Base-by-base conservation (phyloP, 2,113 vertebrate genomes). In the Thomomys bottae region DNA sequence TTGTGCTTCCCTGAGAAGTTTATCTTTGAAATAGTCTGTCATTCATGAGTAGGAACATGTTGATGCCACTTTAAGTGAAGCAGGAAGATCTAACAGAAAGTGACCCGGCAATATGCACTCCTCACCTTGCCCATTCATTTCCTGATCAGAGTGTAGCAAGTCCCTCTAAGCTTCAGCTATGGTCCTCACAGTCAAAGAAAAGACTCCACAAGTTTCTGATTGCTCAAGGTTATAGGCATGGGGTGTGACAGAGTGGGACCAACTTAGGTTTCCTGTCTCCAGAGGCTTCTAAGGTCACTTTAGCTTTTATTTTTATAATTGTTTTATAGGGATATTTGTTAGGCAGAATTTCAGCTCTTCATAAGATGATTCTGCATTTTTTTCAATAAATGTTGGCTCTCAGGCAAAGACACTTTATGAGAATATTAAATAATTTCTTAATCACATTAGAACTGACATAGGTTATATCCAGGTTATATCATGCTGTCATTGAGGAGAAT, bases 241-340 rank as follows among this genome's bases (percentile, higher is more conserved):
- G 12, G 63, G 4, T 3, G 4, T 5, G 7, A 15, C 17, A 17
- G 1, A 72, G 17, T 0, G 42, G 3, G 28, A 59, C 0, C 21
- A 54, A 38, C 26, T 23, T 6, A 21, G 36, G 10, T 15, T 30
- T 64, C 38, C 66, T 73, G 17, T 38, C 54, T 87, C 83, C n/a
- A 4, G 5, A 8, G 57, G 71, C 34, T 59, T 9, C 75, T 18
- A 9, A 45, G 57, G 34, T 30, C 75, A 45, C 42, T 38, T 32
- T 34, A 8, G 0, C 28, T 76, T 94, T 91, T 11, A 64, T 73
- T 14, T 63, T 23, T 30, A 8, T 5, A 6, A 15, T 21, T 71
- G 11, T 38, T 12, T 54, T 28, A 5, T 26, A 12, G 75, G 34
- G 49, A n/a, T 49, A 28, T 9, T 67, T 23, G 26, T 36, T 80